Evolutionary conservation across 2,888 invertebrate species (phyloP).

Genomic region (Orthosia gothica): DNA sequence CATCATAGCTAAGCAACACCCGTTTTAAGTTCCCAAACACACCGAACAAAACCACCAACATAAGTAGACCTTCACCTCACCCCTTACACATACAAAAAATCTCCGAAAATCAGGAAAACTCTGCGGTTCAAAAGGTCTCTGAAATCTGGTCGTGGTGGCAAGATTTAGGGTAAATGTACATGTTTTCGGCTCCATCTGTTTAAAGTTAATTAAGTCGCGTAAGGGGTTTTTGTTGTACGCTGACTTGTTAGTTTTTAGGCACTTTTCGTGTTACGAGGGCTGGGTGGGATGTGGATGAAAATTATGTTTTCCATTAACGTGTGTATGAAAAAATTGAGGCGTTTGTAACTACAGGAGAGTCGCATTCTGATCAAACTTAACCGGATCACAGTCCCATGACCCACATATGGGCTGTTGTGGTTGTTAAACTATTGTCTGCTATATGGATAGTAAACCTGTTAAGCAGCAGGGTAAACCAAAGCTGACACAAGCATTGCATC

Average conservation of each 20-base stretch:
- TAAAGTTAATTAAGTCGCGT: constrained; percentile 69
- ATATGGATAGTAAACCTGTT: too few relatives aligned
- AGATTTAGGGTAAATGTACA: constrained; percentile 63
- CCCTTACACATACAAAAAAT: background rate
- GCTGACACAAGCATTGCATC: too few relatives aligned
- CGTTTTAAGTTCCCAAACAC: constrained; percentile 68
- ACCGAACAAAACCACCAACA: constrained; percentile 49
- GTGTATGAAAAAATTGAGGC: constrained; percentile 19
- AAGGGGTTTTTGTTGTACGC: constrained; percentile 66
- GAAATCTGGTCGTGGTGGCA: constrained; percentile 51
- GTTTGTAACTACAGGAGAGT: background rate
- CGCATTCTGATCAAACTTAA: background rate
- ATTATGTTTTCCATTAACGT: constrained; percentile 42
- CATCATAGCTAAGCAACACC: constrained; percentile 74
- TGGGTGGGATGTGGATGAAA: constrained; percentile 28
- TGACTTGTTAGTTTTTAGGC: constrained; percentile 66
- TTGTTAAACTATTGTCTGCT: too few relatives aligned
- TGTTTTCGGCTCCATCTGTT: constrained; percentile 68
- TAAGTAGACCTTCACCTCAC: constrained; percentile 29
- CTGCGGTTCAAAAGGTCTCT: constrained; percentile 24
- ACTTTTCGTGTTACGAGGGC: constrained; percentile 44
- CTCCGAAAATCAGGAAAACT: background rate
- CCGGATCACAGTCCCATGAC: too few relatives aligned
- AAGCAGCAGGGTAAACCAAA: too few relatives aligned
- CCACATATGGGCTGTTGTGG: too few relatives aligned